Evolutionary conservation across 2,888 invertebrate species (phyloP).

Genomic region (Drosophila pseudotalamancana): DNA sequence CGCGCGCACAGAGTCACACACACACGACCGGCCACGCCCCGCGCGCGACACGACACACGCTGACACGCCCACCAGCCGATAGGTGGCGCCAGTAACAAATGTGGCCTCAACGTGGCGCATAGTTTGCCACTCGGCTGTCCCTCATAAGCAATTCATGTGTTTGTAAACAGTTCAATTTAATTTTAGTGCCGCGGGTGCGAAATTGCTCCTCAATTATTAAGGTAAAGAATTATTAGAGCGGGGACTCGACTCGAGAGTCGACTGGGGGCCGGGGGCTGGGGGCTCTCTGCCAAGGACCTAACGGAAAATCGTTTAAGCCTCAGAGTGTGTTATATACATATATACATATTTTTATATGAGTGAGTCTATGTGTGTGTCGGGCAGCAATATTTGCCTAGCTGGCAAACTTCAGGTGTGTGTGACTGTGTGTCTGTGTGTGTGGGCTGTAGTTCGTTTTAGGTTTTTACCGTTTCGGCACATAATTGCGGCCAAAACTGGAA

Average conservation of each 20-base stretch:
- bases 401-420: constrained; percentile 5
- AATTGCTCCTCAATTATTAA: constrained; percentile 78
- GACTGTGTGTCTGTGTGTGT: neutral
- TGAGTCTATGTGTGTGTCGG: neutral
- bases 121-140: constrained; percentile 52
- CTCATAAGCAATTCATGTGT: constrained; percentile 80
- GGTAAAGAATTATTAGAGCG: constrained; percentile 69
- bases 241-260: too few relatives aligned
- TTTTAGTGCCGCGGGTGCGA: constrained; percentile 78
- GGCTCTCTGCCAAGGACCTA: neutral
- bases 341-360: neutral
- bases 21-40: constrained; percentile 29
- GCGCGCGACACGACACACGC: constrained; percentile 50
- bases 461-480: constrained; percentile 65
- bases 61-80: constrained; percentile 53
- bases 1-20: constrained; percentile 22
- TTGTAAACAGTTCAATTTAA: constrained; percentile 80
- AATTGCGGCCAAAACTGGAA: constrained; percentile 75
- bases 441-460: constrained; percentile 24
- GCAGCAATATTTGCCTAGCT: constrained; percentile 28
- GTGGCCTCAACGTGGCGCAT: constrained; percentile 2
- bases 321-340: neutral
- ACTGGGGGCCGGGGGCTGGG: too few relatives aligned
- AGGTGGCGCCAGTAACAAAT: constrained; percentile 4
- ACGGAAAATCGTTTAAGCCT: too few relatives aligned